These are phyloP conservation scores for Microcebus murinus DNA, from an alignment of 2,113 vertebrate genomes.

Conservation along the genomic window DNA sequence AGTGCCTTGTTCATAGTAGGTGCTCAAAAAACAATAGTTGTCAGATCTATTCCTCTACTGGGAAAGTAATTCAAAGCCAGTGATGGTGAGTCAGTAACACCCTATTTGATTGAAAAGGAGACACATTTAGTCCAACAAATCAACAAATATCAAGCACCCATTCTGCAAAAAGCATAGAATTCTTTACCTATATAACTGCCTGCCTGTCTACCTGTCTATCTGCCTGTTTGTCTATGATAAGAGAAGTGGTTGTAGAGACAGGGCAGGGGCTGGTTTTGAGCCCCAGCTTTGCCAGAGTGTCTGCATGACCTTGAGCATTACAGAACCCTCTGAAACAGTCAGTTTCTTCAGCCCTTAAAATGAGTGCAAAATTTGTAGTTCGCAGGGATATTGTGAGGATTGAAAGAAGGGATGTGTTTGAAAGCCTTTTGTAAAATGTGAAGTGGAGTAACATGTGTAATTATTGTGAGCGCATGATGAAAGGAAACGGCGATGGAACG, in stretches of 20 bases:
- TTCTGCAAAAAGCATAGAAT: neutral
- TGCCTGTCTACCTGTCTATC: neutral
- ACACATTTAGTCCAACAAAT: neutral
- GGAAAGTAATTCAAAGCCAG: neutral
- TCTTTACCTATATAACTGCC: neutral
- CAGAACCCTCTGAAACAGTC: neutral
- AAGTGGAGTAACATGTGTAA: neutral
- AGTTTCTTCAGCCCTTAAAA: neutral
- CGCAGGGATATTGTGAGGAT: neutral
- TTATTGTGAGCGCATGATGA: neutral
- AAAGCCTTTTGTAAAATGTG: neutral
- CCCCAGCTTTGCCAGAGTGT: neutral
- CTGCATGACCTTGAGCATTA: neutral
- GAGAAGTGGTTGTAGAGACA: neutral
- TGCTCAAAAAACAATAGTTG: neutral
- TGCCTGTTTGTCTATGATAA: neutral
- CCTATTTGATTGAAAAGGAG: neutral
- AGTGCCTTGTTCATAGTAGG: neutral
- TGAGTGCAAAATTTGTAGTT: neutral
- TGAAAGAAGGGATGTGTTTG: neutral
- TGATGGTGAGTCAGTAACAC: neutral
- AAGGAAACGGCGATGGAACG: neutral
- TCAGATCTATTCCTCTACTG: neutral
- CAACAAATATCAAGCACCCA: neutral
- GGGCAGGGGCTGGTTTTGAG: neutral